Evolutionary conservation across 2,113 vertebrate species (phyloP).

Genomic region (Guaruba guarouba): DNA sequence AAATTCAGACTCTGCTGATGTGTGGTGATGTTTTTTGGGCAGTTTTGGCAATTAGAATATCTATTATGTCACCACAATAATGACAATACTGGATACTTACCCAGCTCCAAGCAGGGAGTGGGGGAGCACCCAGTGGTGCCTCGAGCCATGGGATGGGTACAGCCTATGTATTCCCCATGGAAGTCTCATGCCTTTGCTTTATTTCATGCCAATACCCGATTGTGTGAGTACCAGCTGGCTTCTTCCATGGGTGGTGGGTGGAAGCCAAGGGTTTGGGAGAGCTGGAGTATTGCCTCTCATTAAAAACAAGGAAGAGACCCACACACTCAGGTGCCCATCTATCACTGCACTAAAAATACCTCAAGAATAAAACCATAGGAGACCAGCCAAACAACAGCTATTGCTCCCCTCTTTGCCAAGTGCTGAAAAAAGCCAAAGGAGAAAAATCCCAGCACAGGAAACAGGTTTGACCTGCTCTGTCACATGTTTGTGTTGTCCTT

Average conservation of each 20-base stretch:
- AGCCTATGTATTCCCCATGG: not conserved
- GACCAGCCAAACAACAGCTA: not conserved
- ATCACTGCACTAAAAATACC: not conserved
- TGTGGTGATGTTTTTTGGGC: not conserved
- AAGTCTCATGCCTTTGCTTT: not conserved
- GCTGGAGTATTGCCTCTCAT: not conserved
- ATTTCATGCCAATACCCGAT: too few species aligned
- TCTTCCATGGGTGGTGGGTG: not conserved
- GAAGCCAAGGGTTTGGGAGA: not conserved
- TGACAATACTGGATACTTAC: not conserved
- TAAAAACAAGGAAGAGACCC: not conserved
- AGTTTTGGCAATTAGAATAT: not conserved
- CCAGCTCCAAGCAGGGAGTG: not conserved
- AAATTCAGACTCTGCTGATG: not conserved
- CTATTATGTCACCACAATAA: accelerated
- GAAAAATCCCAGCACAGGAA: not conserved
- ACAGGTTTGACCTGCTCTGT: not conserved
- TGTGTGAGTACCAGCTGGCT: not conserved
- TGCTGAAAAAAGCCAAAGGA: not conserved
- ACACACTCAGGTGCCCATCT: not conserved
- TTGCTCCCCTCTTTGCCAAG: not conserved
- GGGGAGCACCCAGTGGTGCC: not conserved
- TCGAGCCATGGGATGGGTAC: accelerated
- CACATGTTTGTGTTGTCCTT: not conserved
- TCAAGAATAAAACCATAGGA: not conserved